Evolutionary conservation across 1,140 invertebrate species (phyloP).

Genomic region (Papilio polyxenes): DNA sequence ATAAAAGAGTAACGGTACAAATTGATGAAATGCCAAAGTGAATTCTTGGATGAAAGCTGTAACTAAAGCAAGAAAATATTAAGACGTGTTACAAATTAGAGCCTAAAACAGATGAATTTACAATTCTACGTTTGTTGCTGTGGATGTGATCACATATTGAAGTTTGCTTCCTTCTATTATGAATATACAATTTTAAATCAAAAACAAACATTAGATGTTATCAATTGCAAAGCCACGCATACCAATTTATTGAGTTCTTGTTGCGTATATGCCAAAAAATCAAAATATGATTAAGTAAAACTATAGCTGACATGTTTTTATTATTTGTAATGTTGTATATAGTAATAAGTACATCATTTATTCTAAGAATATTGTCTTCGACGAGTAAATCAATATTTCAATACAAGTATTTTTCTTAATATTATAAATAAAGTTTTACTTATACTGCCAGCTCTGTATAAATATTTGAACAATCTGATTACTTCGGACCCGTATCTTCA

Average conservation of each 20-base stretch:
- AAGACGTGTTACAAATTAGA: too few species aligned
- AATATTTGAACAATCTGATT: conserved; percentile 13
- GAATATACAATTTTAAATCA: not conserved
- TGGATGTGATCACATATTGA: too few species aligned
- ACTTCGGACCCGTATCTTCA: conserved; percentile 19
- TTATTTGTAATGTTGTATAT: not conserved
- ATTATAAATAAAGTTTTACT: not conserved
- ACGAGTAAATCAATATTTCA: not conserved
- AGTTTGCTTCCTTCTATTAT: not conserved
- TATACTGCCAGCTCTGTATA: not conserved
- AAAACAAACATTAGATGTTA: not conserved
- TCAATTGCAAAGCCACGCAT: not conserved
- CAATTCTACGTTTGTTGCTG: too few species aligned
- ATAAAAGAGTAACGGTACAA: not conserved
- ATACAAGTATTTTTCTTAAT: not conserved
- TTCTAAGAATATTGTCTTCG: not conserved
- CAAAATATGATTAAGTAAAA: not conserved
- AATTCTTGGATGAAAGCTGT: too few species aligned
- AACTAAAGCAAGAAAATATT: too few species aligned
- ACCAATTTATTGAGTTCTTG: not conserved
- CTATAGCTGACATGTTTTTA: not conserved
- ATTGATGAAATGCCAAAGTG: too few species aligned
- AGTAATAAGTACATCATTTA: not conserved
- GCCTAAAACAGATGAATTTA: too few species aligned
- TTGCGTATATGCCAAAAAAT: too few species aligned